Conservation (phyloP, 2,888 invertebrate genomes). For the Agrotis ipsilon region DNA sequence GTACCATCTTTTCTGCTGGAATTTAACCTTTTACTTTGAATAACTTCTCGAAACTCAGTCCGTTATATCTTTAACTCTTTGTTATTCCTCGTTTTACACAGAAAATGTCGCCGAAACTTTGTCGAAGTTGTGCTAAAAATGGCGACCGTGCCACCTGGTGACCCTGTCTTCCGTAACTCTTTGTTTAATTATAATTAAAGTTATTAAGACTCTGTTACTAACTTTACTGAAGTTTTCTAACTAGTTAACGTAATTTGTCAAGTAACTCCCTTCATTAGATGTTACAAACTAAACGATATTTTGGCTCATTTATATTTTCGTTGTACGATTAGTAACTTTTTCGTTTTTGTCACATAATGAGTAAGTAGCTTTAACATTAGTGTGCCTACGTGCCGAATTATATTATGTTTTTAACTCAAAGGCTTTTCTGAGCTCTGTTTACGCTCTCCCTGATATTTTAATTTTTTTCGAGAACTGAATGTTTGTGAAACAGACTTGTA, state of each 20-base stretch:
- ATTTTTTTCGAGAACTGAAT: slow-evolving; percentile 1
- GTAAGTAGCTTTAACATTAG: background rate
- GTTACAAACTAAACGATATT: slow-evolving; percentile 18
- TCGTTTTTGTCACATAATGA: background rate
- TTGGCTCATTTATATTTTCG: background rate
- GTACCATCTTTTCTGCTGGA: slow-evolving; percentile 1
- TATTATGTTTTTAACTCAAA: slow-evolving; percentile 6
- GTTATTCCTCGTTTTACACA: slow-evolving; percentile 40
- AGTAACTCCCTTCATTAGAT: slow-evolving; percentile 35
- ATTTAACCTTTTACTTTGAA: slow-evolving; percentile 14
- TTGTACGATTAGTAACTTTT: background rate
- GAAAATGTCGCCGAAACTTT: slow-evolving; percentile 40
- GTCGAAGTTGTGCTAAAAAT: slow-evolving; percentile 37
- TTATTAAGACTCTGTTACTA: slow-evolving; percentile 45
- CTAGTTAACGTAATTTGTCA: slow-evolving; percentile 39
- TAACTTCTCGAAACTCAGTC: slow-evolving; percentile 30
- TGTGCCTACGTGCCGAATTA: background rate
- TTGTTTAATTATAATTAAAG: slow-evolving; percentile 55
- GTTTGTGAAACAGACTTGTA: slow-evolving; percentile 20
- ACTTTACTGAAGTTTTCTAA: slow-evolving; percentile 40
- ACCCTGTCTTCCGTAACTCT: slow-evolving; percentile 38
- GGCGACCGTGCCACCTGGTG: slow-evolving; percentile 47
- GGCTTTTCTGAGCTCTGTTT: background rate
- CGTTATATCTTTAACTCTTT: slow-evolving; percentile 44
- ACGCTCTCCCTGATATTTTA: slow-evolving; percentile 4